Conservation (phyloP, 1,140 invertebrate species). For the Tetramorium parvispinum region DNA sequence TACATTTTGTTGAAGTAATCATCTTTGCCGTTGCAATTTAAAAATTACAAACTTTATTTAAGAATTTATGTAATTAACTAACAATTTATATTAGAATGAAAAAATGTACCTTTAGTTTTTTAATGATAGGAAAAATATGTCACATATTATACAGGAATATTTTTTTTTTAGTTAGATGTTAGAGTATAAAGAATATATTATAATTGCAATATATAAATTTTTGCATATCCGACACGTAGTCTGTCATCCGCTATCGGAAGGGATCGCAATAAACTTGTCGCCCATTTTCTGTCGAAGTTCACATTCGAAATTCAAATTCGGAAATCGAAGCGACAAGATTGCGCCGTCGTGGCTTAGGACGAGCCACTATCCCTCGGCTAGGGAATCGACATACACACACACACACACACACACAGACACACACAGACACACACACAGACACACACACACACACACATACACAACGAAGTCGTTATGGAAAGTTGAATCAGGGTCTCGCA, state of each 20-base stretch:
- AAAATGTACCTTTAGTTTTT: neutral
- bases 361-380: neutral
- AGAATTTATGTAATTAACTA: neutral
- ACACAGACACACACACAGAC: too few species aligned
- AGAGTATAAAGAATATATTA: neutral
- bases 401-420: too few species aligned
- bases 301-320: conserved; percentile 17
- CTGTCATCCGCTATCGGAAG: neutral
- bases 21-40: neutral
- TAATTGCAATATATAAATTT: conserved; percentile 10
- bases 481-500: conserved; percentile 9
- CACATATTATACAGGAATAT: neutral
- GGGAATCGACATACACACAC: neutral
- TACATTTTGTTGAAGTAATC: conserved; percentile 1
- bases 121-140: neutral
- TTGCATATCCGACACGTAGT: neutral
- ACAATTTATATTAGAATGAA: neutral
- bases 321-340: conserved; percentile 20
- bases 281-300: neutral
- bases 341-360: conserved; percentile 5
- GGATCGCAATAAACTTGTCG: neutral
- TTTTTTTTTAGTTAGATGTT: neutral
- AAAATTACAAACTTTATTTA: neutral
- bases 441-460: too few species aligned
- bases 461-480: neutral